A percentile compares a stretch with the other conserved stretches of the same genome.
Conservation (phyloP, 2,888 invertebrate species). For the Apodemia duryi region DNA sequence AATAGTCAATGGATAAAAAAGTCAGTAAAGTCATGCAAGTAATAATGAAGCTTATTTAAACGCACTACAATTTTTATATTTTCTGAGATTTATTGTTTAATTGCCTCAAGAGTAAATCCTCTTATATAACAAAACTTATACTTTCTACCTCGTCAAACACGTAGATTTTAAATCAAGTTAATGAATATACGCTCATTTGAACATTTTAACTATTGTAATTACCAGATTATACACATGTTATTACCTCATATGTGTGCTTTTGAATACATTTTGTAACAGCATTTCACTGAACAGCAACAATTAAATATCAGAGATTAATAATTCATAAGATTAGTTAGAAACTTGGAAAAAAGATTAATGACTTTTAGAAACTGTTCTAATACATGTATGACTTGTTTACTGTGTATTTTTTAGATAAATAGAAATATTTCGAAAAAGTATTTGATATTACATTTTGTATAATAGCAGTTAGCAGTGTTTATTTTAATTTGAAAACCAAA, state of each 20-base stretch:
- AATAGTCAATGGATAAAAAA: conserved; percentile 29
- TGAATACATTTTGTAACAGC: neutral
- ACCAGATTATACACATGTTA: neutral
- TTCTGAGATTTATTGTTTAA: neutral
- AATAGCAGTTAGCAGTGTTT: too few relatives aligned
- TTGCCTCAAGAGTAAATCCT: neutral
- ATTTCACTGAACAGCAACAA: neutral
- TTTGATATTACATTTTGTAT: too few relatives aligned
- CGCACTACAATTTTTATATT: conserved; percentile 12
- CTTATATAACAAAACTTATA: neutral
- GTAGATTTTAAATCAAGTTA: neutral
- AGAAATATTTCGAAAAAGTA: too few relatives aligned
- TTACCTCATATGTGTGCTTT: neutral
- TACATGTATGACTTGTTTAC: too few relatives aligned
- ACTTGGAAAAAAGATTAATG: neutral
- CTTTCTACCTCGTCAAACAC: conserved; percentile 2
- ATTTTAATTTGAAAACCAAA: too few relatives aligned
- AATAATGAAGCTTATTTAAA: conserved; percentile 28
- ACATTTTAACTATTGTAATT: neutral
- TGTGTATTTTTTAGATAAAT: too few relatives aligned
- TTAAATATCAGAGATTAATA: neutral
- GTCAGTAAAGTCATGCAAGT: conserved; percentile 31
- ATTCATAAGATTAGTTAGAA: neutral
- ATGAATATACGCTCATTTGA: neutral
- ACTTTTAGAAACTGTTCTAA: neutral